Base-by-base conservation (phyloP, 2,888 invertebrate species). In the Nezara viridula region DNA sequence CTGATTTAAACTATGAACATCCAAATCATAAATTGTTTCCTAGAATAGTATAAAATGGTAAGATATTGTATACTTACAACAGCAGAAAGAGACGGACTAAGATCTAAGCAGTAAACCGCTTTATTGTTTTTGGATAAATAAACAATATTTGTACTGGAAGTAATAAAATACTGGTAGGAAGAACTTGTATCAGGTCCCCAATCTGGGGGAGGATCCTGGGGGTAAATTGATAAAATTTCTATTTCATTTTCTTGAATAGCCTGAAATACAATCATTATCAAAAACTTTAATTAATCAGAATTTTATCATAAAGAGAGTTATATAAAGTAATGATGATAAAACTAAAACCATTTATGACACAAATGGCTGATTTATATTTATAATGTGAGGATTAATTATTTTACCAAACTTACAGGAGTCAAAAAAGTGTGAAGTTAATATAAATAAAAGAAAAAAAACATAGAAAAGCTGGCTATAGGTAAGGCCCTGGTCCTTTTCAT, bases 81-180 rank as follows among this genome's bases (percentile, higher is more conserved):
- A 90, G 95, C 94, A 86, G 96, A 95, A 90, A 95, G 94, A 3
- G 96, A 96, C 19, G 96, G 96, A 92, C 96, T 96, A 92, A 97
- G 94, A 93, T 97, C 97, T 90, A 97, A 93, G 91, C 96, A 95
- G 92, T 96, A 96, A 86, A 96, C 96, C 91, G 96, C 94, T 90
- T 95, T 94, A 92, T 97, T 96, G 90, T 94, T 94, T 91, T 95
- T 94, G 37, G 96, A 95, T 73, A 97, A 93, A 92, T 96, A 96
- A 91, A 95, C 95, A 55, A 96, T 93, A 90, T 94, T 93, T 81
- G 95, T 95, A 49, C 94, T 92, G 66, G 94, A 93, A 37, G 94
- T 94, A 89, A 96, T 93, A 91, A 93, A 92, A 92, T 94, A 95
- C 90, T 93, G 93, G 92, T 92, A 94, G 73, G 92, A 91, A 91